A percentile compares a stretch with the other conserved stretches of the same genome.
Conservation (phyloP, 2,888 invertebrate genomes). For the Stenotaenia linearis region DNA sequence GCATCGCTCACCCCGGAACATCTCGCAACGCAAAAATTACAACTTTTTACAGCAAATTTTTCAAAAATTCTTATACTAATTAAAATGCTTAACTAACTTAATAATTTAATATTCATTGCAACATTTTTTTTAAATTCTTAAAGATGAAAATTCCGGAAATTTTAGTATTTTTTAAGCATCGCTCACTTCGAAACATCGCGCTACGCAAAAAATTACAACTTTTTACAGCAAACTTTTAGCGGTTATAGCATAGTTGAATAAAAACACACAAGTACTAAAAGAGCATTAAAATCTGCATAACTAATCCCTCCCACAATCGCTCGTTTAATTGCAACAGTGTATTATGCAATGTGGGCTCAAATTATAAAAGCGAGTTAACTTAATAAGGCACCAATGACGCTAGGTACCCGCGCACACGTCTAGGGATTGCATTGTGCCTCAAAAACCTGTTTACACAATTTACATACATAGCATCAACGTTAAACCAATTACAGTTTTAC, state of each 20-base stretch:
- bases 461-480: conserved; percentile 5
- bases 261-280: background rate
- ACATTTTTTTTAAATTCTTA: too few species aligned
- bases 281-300: conserved; percentile 6
- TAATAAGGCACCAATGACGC: conserved; percentile 4
- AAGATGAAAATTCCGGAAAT: too few species aligned
- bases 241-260: background rate
- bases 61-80: too few species aligned
- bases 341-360: background rate
- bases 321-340: background rate
- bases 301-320: background rate
- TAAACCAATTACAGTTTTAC: conserved; percentile 16
- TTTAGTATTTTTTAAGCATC: too few species aligned
- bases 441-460: conserved; percentile 12
- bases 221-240: background rate
- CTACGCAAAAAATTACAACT: background rate
- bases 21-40: too few species aligned
- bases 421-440: conserved; percentile 2
- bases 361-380: conserved; percentile 7
- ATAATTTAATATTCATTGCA: too few species aligned
- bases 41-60: too few species aligned
- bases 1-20: too few species aligned
- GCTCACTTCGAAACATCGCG: too few species aligned
- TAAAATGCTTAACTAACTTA: too few species aligned
- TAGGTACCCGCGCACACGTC: background rate